A percentile compares a stretch with the other conserved stretches of the same genome.
Conservation (phyloP, 2,888 invertebrate species). For the Hydropsyche betteni region DNA sequence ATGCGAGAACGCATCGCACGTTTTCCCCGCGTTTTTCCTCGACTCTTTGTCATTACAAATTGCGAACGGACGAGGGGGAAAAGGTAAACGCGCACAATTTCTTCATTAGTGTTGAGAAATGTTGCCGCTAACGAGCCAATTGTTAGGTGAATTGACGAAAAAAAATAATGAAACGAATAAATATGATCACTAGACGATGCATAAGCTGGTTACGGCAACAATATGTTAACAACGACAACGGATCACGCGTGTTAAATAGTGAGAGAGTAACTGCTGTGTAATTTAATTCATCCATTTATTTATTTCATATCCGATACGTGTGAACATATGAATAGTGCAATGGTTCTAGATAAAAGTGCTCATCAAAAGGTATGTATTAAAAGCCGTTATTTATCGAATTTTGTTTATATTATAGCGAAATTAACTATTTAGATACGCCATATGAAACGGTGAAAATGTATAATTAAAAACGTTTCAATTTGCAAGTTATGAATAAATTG, state of each 20-base stretch:
- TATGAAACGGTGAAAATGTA: no score
- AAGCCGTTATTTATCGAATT: no score
- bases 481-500: no score
- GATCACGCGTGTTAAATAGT: constrained; percentile 6
- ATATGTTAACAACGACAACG: not conserved
- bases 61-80: not conserved
- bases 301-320: no score
- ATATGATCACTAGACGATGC: not conserved
- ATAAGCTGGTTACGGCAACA: constrained; percentile 2
- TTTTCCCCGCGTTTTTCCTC: not conserved
- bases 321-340: no score
- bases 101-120: constrained; percentile 26
- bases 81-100: constrained; percentile 15
- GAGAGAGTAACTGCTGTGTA: constrained; percentile 15
- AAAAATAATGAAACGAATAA: no score
- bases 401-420: no score
- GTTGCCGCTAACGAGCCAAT: constrained; percentile 21
- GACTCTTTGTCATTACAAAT: constrained; percentile 23
- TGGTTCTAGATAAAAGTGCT: no score
- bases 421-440: no score
- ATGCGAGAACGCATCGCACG: constrained; percentile 4
- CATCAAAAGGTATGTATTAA: no score
- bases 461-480: no score
- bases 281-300: not conserved
- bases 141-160: constrained; percentile 16